phyloP scores from a whole-genome alignment of 1,140 invertebrate genomes.

The Panagrolaimus sp. region DNA sequence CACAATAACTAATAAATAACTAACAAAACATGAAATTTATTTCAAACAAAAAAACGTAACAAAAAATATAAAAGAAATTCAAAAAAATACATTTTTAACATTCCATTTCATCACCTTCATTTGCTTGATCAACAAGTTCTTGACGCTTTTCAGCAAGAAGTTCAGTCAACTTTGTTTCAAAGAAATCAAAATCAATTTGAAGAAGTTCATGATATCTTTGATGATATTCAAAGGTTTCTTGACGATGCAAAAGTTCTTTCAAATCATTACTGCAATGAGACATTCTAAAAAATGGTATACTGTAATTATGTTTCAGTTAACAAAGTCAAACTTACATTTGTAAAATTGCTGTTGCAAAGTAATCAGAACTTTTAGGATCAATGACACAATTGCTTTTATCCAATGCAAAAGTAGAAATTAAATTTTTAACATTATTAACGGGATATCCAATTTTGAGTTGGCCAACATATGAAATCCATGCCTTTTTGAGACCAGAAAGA shows the following conservation, averaged over 20 bases:
- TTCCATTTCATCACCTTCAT: too few relatives aligned
- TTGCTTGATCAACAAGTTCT: too few relatives aligned
- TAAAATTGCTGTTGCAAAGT: neutral
- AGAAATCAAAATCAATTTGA: neutral
- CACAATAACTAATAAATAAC: neutral
- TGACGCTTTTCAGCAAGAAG: too few relatives aligned
- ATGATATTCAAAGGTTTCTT: neutral
- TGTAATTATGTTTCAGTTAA: slow-evolving; percentile 3
- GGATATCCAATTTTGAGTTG: neutral
- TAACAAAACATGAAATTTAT: neutral
- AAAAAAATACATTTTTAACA: neutral
- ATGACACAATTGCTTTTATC: neutral
- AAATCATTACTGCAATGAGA: neutral
- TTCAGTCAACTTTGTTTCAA: neutral
- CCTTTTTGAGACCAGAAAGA: neutral
- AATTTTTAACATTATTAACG: neutral
- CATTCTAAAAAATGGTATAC: neutral
- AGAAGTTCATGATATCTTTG: slow-evolving; percentile 3
- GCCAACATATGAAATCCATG: neutral
- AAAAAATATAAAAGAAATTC: neutral
- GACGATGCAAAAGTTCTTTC: neutral
- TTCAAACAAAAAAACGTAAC: neutral
- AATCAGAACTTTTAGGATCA: neutral
- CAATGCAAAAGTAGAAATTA: slow-evolving; percentile 4
- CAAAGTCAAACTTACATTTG: neutral